These are phyloP conservation scores for Platycercus adscitus DNA, from an alignment of 2,113 vertebrate genomes.

Conservation along the genomic window DNA sequence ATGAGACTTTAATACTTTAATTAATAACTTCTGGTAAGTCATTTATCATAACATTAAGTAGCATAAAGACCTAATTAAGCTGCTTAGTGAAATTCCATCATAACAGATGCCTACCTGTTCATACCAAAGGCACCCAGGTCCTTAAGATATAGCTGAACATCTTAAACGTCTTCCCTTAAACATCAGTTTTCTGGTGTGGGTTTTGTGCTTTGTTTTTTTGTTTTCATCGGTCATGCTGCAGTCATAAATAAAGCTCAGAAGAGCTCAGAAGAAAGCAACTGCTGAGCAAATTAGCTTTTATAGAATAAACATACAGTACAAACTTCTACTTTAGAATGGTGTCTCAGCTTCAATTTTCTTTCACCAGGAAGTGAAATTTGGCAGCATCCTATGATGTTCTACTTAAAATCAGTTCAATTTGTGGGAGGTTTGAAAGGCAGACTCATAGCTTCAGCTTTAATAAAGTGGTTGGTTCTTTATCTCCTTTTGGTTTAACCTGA, in stretches of 20 bases:
- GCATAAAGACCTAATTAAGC: conserved; percentile 28
- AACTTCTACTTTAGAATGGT: not conserved
- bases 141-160: not conserved
- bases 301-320: not conserved
- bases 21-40: conserved; percentile 57
- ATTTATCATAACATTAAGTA: conserved; percentile 54
- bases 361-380: not conserved
- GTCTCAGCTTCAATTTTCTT: not conserved
- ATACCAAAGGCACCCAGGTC: not conserved
- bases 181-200: not conserved
- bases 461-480: not conserved
- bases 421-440: not conserved
- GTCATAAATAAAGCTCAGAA: not conserved
- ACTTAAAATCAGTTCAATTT: not conserved
- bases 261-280: not conserved
- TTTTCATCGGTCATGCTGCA: not conserved
- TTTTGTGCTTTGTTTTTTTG: not conserved
- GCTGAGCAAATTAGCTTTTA: not conserved
- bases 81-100: conserved; percentile 10
- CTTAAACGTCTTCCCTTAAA: not conserved
- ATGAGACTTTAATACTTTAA: conserved; percentile 55
- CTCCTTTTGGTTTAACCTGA: not conserved
- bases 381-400: not conserved
- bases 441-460: not conserved
- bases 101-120: conserved; percentile 29